Evolutionary conservation across 1,140 invertebrate genomes (phyloP), one percentile per base, ranked within the genome.

Genomic region (Babylonia areolata): DNA sequence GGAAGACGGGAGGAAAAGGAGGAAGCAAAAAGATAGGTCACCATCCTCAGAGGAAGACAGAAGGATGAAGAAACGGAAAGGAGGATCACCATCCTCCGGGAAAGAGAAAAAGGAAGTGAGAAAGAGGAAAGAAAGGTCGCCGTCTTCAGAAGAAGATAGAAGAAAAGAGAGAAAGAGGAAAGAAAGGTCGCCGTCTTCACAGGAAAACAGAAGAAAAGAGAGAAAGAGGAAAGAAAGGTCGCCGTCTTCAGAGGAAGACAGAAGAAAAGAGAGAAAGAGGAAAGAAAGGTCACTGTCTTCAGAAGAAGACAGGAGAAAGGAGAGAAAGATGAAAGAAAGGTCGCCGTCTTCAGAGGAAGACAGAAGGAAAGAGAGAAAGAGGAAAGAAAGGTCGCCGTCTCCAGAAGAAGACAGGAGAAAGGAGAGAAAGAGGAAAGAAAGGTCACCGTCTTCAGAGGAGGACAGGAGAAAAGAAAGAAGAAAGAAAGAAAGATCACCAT

Each of bases 401-500:
- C 5, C 58, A 71, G 58, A 64, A 3, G 20, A 35, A 35, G 9
- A 51, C 35, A n/a, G 37, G 23, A 78, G 11, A 23, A 28, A 11
- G 40, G 3, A 28, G 11, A 35, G 20, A 3, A 40, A 17, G 58
- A 39, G 33, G 6, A 64, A 39, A 17, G 46, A 31, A 35, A 73
- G 31, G 12, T 73, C 35, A 31, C 80, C n/a, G 58, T 86, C n/a
- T 6, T 81, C 23, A 20, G 58, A 46, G 28, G 20, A 40, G 84
- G 73, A 80, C 39, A 58, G 37, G 42, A 42, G n/a, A 75, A 64
- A 31, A 64, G 64, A 31, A 31, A 28, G 9, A 28, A 35, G 17
- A 71, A 69, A 46, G 39, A 64, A 40, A 37, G 85, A 78, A 40
- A 78, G 83, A 40, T 88, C 87, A 82, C 82, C 85, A 81, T 88